phyloP scores from a whole-genome alignment of 1,140 invertebrate species.

The Drosophila quadrilineata region DNA sequence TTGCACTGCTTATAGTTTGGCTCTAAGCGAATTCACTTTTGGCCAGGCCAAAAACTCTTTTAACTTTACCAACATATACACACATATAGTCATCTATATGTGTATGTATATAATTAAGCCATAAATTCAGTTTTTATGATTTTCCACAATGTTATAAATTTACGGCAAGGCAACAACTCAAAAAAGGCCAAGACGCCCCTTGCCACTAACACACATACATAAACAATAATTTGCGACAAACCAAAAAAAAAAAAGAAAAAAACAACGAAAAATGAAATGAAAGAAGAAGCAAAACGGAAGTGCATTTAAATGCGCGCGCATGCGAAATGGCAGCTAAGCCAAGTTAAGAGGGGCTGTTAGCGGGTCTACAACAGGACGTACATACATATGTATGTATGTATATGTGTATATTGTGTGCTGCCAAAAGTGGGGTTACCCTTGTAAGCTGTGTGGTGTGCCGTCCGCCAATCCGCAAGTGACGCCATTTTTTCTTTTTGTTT shows the following conservation, averaged over 20 bases:
- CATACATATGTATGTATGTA: no score
- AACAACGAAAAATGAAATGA: no score
- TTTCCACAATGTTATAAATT: constrained; percentile 79
- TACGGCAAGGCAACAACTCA: constrained; percentile 54
- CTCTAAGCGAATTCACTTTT: constrained; percentile 1
- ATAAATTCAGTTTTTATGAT: constrained; percentile 80
- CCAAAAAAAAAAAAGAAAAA: constrained; percentile 39
- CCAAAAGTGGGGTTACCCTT: no score
- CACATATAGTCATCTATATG: neutral
- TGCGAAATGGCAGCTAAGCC: constrained; percentile 59
- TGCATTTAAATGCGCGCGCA: constrained; percentile 78
- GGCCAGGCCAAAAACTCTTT: constrained; percentile 4
- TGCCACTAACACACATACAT: constrained; percentile 14
- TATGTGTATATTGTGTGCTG: no score
- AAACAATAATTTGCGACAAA: constrained; percentile 9
- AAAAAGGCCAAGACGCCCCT: constrained; percentile 41
- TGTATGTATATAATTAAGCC: constrained; percentile 69
- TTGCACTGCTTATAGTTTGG: no score
- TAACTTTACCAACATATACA: neutral
- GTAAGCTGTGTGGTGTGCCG: neutral
- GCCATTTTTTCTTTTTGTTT: no score
- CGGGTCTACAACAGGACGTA: neutral
- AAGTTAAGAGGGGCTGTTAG: no score
- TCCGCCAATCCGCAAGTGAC: constrained; percentile 23
- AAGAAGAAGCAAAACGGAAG: constrained; percentile 67